Base-by-base conservation (phyloP, 2,888 invertebrate species). In the Noctua fimbriata region DNA sequence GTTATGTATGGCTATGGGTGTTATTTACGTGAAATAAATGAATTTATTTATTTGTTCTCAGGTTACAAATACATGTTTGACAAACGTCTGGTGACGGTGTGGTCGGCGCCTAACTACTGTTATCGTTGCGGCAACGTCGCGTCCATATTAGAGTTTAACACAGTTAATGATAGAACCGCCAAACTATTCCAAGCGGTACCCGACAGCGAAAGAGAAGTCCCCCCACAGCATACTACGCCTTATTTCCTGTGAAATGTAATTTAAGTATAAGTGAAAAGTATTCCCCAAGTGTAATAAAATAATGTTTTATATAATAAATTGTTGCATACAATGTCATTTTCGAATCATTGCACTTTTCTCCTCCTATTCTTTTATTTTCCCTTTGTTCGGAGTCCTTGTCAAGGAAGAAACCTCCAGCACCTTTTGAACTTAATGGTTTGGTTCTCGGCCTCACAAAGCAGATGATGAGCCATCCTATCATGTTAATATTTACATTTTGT, bases 51-150 rank as follows among this genome's bases (percentile, higher is more conserved):
- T 79, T 80, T 88, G 65, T 73, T 94, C 97, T 41, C 96, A 98
- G 99, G 99, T 84, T 99, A 98, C 96, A 99, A 99, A 97, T 99
- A 99, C 94, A 99, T 99, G 99, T 99, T 99, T 95, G 98, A 99
- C 92, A 98, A 99, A 91, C 98, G 99, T 94, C 97, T 99, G 90
- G 99, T 99, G 58, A 99, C 99, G 0, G 99, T 99, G 3, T 99
- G 99, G 99, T 99, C 99, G 28, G 99, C 99, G 10, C 99, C 99
- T 9, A 99, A 99, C 97, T 99, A 99, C 95, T 99, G 99, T 96
- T 99, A 99, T 95, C 98, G 99, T 47, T 99, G 99, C 94, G 99
- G 99, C 70, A 99, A 99, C 95, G 98, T 99, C 77, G 99, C 99
- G 9, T 99, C 99, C 73, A 99, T 99, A 91, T 97, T 99, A 93